Base-by-base conservation (phyloP, 1,140 invertebrate species). In the Scaptomyza hsui region DNA sequence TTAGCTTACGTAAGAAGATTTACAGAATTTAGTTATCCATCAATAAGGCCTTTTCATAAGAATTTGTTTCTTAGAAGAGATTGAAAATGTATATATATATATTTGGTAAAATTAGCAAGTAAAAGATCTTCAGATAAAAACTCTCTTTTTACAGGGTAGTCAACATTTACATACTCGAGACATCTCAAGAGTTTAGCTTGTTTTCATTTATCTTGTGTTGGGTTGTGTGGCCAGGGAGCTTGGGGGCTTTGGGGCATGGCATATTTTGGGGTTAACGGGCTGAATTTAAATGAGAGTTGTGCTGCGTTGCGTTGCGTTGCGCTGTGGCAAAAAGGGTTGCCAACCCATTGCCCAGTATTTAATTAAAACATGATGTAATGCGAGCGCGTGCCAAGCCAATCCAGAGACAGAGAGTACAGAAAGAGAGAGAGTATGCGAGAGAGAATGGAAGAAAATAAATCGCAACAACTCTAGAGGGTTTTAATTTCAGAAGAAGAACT, bases 331-430 rank as follows among this genome's bases (percentile, higher is more conserved):
- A 29, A 29, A 67, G 45, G 63, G 45, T 67, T 67, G 55, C 55
- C 44, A 44, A 16, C 56, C 47, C 56, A 47, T 51, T 67, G 62
- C 44, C 32, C 42, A 41, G 67, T 61, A 70, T 70, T 70, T 64
- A 70, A 70, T 70, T 70, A 70, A 70, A 70, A 49, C 67, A 70
- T 70, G 67, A 70, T 70, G 67, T 70, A 70, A 70, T 70, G 60
- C 59, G 44, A 41, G 35, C 51, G 48, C 56, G 39, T 52, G 39
- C 21, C 41, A n/a, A 13, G 26, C 29, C 26, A 47, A 13, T 13
- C n/a, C 42, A 26, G 35, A 48, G 10, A 45, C 16, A 26, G 13
- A 18, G 37, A 3, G n/a, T 12, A 53, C 16, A 55, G 48, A 32
- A 13, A 5, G 6, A 16, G 32, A 13, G n/a, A 29, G 3, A 18